Evolutionary conservation across 1,140 invertebrate genomes (phyloP).

Genomic region (Zaprionus taronus): DNA sequence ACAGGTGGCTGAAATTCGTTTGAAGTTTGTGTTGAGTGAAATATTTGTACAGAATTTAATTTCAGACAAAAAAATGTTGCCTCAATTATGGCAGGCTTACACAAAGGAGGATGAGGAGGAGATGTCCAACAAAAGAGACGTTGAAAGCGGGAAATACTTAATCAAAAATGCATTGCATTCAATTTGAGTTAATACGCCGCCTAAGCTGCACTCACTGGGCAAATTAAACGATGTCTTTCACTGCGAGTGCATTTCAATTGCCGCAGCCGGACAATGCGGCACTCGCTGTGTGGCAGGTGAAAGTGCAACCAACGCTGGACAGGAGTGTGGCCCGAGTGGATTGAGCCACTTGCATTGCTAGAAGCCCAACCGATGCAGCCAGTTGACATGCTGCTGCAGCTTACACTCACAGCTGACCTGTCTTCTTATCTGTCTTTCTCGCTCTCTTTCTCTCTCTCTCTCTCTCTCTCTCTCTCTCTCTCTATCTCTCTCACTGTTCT

Average conservation of each 20-base stretch:
- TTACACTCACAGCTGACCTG: conserved; percentile 45
- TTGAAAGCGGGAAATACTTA: conserved; percentile 43
- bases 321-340: not conserved
- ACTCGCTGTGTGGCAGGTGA: conserved; percentile 6
- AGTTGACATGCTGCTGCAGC: conserved; percentile 69
- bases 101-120: not conserved
- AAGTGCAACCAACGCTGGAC: conserved; percentile 6
- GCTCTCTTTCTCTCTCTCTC: not conserved
- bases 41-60: conserved; percentile 44
- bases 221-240: conserved; percentile 70
- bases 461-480: not conserved
- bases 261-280: conserved; percentile 15
- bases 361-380: conserved; percentile 59
- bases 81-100: conserved; percentile 26
- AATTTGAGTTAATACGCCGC: conserved; percentile 48
- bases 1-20: conserved; percentile 22
- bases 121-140: conserved; percentile 30
- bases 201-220: conserved; percentile 52
- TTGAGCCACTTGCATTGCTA: conserved; percentile 42
- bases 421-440: not conserved
- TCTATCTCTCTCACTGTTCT: not conserved
- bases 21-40: conserved; percentile 32
- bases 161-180: conserved; percentile 72
- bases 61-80: conserved; percentile 28
- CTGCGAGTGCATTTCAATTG: conserved; percentile 70